Conservation (phyloP, 2,888 invertebrate species). For the Nematopogon swammerdamellus region DNA sequence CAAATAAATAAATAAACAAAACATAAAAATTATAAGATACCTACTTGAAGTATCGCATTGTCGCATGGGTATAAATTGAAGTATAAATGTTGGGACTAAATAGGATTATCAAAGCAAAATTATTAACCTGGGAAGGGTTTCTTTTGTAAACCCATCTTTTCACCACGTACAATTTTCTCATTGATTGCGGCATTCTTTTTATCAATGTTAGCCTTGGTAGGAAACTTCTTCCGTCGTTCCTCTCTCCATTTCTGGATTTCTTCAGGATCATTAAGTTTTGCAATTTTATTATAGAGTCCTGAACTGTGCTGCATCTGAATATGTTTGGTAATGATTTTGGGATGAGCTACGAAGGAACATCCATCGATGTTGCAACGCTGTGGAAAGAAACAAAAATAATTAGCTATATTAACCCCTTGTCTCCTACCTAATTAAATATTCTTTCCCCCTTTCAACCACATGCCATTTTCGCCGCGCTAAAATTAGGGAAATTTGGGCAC, state of each 20-base stretch:
- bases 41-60: too few relatives aligned
- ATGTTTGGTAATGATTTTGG: slow-evolving; percentile 76
- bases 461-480: too few relatives aligned
- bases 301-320: slow-evolving; percentile 78
- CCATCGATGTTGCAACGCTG: slow-evolving; percentile 75
- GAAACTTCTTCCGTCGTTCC: slow-evolving; percentile 77
- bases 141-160: slow-evolving; percentile 57
- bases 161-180: slow-evolving; percentile 72
- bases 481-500: too few relatives aligned
- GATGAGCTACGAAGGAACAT: slow-evolving; percentile 76
- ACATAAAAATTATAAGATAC: too few relatives aligned
- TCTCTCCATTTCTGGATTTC: slow-evolving; percentile 82
- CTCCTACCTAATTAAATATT: too few relatives aligned
- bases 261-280: slow-evolving; percentile 71
- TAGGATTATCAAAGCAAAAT: too few relatives aligned
- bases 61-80: too few relatives aligned
- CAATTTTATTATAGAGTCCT: slow-evolving; percentile 78
- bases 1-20: too few relatives aligned
- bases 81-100: too few relatives aligned
- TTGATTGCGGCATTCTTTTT: slow-evolving; percentile 59
- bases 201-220: slow-evolving; percentile 67
- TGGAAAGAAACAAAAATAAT: slow-evolving; percentile 15
- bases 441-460: too few relatives aligned
- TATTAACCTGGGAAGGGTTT: not conserved
- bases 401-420: too few relatives aligned